These are phyloP conservation scores for Zonotrichia leucophrys DNA, from an alignment of 2,113 vertebrate species.

Conservation along the genomic window DNA sequence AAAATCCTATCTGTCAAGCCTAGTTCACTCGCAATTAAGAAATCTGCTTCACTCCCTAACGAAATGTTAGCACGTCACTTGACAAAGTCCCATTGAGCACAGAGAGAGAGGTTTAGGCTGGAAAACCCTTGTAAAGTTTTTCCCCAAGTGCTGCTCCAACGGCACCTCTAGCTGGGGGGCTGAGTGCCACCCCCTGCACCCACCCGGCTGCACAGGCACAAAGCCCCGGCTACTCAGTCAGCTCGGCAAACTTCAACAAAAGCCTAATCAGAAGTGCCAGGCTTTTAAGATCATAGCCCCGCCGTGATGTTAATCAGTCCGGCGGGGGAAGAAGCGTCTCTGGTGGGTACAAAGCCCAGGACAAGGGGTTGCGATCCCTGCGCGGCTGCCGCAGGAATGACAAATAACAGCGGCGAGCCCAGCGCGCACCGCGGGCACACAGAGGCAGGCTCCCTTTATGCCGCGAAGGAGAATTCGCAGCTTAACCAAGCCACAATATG, in stretches of 20 bases:
- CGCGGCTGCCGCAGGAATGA: not conserved
- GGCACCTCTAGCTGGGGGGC: not conserved
- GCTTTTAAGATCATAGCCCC: slow-evolving; percentile 63
- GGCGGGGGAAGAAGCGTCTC: not conserved
- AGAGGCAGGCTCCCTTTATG: slow-evolving; percentile 49
- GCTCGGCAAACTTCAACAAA: slow-evolving; percentile 17
- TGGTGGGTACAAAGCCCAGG: not conserved
- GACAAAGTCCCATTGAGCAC: slow-evolving; percentile 35
- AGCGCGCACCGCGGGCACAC: not conserved
- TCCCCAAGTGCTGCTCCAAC: not conserved
- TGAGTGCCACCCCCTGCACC: not conserved
- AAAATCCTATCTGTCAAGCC: slow-evolving; percentile 45
- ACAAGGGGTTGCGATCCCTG: not conserved
- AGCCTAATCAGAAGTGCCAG: slow-evolving; percentile 18
- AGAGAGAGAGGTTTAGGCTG: slow-evolving; percentile 8
- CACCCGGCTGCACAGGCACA: not conserved
- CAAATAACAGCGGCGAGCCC: slow-evolving; percentile 33
- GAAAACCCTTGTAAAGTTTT: slow-evolving; percentile 34
- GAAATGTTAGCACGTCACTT: slow-evolving; percentile 9
- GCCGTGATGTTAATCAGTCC: slow-evolving; percentile 24
- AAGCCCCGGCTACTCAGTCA: not conserved
- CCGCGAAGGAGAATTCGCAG: not conserved
- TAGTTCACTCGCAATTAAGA: slow-evolving; percentile 32
- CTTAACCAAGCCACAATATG: slow-evolving; percentile 54
- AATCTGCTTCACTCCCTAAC: slow-evolving; percentile 49